phyloP scores from a whole-genome alignment of 2,113 vertebrate species.

The Oryzias javanicus region DNA sequence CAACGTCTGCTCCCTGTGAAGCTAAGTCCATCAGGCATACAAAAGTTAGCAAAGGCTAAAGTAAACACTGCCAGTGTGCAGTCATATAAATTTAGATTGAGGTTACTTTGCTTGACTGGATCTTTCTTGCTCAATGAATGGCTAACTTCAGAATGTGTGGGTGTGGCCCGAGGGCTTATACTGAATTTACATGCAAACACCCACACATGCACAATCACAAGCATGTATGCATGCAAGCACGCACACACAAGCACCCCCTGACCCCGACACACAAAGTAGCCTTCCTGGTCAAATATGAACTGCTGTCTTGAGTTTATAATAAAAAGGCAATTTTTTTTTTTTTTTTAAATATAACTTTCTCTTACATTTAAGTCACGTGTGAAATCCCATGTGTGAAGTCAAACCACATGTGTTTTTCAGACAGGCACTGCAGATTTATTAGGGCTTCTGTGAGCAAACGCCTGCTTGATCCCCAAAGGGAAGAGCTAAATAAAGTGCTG shows the following conservation, averaged over 20 bases:
- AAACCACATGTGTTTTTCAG: slow-evolving; percentile 42
- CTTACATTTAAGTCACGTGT: slow-evolving; percentile 37
- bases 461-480: background rate
- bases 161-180: slow-evolving; percentile 63
- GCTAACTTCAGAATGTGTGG: slow-evolving; percentile 61
- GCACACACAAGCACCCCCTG: slow-evolving; percentile 1
- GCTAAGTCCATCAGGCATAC: slow-evolving; percentile 47
- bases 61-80: slow-evolving; percentile 54
- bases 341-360: slow-evolving; percentile 9
- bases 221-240: slow-evolving; percentile 43
- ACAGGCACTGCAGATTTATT: slow-evolving; percentile 34
- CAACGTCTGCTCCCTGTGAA: slow-evolving; percentile 49
- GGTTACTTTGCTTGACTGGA: slow-evolving; percentile 58
- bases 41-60: slow-evolving; percentile 52
- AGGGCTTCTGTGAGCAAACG: background rate
- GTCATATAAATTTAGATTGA: slow-evolving; percentile 55
- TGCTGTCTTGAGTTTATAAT: slow-evolving; percentile 44
- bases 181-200: slow-evolving; percentile 64
- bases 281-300: slow-evolving; percentile 53
- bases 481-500: slow-evolving; percentile 2
- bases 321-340: slow-evolving; percentile 56
- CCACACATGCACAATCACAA: slow-evolving; percentile 42
- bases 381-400: slow-evolving; percentile 40
- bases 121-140: slow-evolving; percentile 49
- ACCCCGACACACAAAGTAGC: slow-evolving; percentile 17